These are phyloP conservation scores for Nomada ruficornis DNA, from an alignment of 2,888 invertebrate species.

Conservation along the genomic window DNA sequence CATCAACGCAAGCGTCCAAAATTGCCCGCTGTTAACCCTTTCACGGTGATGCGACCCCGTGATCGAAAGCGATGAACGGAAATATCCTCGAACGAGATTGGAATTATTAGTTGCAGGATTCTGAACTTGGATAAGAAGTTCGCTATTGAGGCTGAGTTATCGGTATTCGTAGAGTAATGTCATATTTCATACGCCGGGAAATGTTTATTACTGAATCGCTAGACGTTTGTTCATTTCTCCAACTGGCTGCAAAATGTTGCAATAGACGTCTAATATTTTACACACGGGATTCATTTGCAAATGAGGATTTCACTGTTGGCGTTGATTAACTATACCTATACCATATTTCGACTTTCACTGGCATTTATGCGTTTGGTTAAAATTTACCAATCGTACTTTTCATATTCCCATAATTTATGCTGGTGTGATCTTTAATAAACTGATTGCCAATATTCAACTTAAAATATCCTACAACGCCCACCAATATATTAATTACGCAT, in stretches of 20 bases:
- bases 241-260: not conserved
- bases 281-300: not conserved
- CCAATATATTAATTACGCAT: too few relatives aligned
- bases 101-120: not conserved
- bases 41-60: not conserved
- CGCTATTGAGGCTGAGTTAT: not conserved
- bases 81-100: not conserved
- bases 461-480: too few relatives aligned
- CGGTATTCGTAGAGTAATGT: not conserved
- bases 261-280: not conserved
- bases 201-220: conserved; percentile 4
- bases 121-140: not conserved
- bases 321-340: too few relatives aligned
- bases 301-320: too few relatives aligned
- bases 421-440: too few relatives aligned
- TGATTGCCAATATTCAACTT: too few relatives aligned
- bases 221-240: not conserved
- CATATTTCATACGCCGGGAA: not conserved
- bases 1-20: conserved; percentile 25
- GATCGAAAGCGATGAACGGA: not conserved
- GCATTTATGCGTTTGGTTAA: too few relatives aligned
- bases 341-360: too few relatives aligned
- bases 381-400: too few relatives aligned
- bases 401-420: too few relatives aligned
- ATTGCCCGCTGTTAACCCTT: conserved; percentile 10